Percentiles rank a stretch among this genome's conserved stretches.
Conservation (phyloP, 2,113 vertebrate genomes). For the Mola mola region DNA sequence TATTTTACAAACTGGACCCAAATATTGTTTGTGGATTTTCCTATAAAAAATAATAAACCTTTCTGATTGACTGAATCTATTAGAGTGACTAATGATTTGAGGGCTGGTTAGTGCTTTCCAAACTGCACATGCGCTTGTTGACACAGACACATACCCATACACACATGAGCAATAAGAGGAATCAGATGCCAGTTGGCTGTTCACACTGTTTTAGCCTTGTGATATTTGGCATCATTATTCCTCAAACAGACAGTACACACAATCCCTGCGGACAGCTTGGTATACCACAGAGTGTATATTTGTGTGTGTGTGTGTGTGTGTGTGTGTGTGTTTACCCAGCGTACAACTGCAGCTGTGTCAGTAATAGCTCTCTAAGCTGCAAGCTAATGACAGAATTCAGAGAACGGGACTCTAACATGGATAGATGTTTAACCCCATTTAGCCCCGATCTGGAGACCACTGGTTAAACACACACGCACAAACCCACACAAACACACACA, state of each 20-base stretch:
- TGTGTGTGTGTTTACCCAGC: conserved; percentile 70
- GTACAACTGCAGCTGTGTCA: conserved; percentile 78
- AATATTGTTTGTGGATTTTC: no score
- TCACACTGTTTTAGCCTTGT: conserved; percentile 60
- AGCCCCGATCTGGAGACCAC: conserved; percentile 76
- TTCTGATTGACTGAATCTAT: no score
- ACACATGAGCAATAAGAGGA: conserved; percentile 33
- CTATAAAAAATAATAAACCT: no score
- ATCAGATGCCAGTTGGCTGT: conserved; percentile 66
- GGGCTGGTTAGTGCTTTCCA: conserved; percentile 23
- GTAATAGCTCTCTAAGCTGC: conserved; percentile 80
- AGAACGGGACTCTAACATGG: conserved; percentile 77
- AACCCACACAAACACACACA: conserved; percentile 33
- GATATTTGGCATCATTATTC: conserved; percentile 72
- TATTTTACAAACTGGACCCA: no score
- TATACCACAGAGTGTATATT: conserved; percentile 57
- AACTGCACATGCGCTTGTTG: conserved; percentile 7
- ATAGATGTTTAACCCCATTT: conserved; percentile 81
- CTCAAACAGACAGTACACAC: conserved; percentile 73
- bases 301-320: conserved; percentile 46
- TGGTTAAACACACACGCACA: conserved; percentile 63
- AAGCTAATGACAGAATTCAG: conserved; percentile 77
- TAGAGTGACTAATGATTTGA: no score
- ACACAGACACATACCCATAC: conserved; percentile 39
- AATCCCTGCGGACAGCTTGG: conserved; percentile 66